These are phyloP conservation scores for Passer montanus DNA, from an alignment of 2,113 vertebrate genomes.

Conservation along the genomic window DNA sequence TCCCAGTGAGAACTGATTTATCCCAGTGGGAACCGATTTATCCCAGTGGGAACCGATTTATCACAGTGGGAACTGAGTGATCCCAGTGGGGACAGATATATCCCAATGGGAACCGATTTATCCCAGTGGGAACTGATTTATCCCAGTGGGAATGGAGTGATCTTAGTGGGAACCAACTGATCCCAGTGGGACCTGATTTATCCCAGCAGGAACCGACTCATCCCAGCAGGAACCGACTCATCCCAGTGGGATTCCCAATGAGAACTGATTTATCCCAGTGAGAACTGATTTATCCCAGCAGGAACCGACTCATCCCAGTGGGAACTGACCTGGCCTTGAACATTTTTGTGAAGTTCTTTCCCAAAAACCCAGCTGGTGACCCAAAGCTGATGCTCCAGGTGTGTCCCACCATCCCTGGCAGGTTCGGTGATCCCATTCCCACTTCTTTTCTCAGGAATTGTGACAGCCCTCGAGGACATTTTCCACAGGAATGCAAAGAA, in stretches of 20 bases:
- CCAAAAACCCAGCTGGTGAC: background rate
- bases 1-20: no score
- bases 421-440: background rate
- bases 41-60: no score
- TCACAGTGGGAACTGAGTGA: no score
- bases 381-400: rapidly evolving
- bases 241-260: no score
- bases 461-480: background rate
- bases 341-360: background rate
- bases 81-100: no score
- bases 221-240: no score
- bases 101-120: rapidly evolving
- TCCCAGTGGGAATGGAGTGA: rapidly evolving
- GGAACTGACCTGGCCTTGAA: background rate
- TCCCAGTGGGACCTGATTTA: no score
- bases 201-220: no score
- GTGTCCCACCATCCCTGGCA: background rate
- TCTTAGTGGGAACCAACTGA: background rate
- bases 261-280: rapidly evolving
- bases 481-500: background rate
- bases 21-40: no score
- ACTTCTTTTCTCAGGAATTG: background rate
- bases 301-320: rapidly evolving
- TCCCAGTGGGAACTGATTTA: background rate
- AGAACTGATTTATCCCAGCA: background rate